A percentile compares a stretch with the other conserved stretches of the same genome.
Evolutionary conservation across 2,888 invertebrate genomes (phyloP).

Genomic region (Buathra laborator): DNA sequence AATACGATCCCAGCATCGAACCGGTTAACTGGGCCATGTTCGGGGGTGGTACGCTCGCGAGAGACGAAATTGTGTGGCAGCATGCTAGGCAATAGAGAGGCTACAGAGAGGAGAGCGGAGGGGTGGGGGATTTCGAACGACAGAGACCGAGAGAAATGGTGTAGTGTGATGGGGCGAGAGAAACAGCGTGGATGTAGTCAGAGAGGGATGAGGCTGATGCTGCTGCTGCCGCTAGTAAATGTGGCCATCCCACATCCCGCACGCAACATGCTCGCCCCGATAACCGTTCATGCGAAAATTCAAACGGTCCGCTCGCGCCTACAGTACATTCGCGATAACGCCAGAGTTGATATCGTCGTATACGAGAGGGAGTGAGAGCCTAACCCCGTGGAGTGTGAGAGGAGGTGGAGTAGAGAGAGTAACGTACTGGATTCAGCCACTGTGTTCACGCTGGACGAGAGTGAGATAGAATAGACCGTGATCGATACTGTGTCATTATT

Average conservation of each 20-base stretch:
- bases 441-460: slow-evolving; percentile 27
- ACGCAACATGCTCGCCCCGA: slow-evolving; percentile 75
- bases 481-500: slow-evolving; percentile 67
- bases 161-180: slow-evolving; percentile 40
- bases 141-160: slow-evolving; percentile 49
- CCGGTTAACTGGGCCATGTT: slow-evolving; percentile 67
- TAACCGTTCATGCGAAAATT: slow-evolving; percentile 82
- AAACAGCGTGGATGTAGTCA: slow-evolving; percentile 48
- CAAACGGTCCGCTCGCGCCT: slow-evolving; percentile 78
- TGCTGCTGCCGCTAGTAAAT: slow-evolving; percentile 61
- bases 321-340: slow-evolving; percentile 72
- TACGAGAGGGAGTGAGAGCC: slow-evolving; percentile 22
- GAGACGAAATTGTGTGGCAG: slow-evolving; percentile 61
- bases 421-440: slow-evolving; percentile 54
- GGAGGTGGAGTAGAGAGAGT: slow-evolving; percentile 25
- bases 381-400: background rate
- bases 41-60: slow-evolving; percentile 48
- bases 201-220: slow-evolving; percentile 49
- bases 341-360: slow-evolving; percentile 62
- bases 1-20: slow-evolving; percentile 61
- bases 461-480: slow-evolving; percentile 37
- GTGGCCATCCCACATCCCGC: slow-evolving; percentile 70
- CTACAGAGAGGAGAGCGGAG: background rate
- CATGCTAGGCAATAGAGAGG: slow-evolving; percentile 54
- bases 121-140: slow-evolving; percentile 24